A percentile compares a stretch with the other conserved stretches of the same genome.
phyloP scores from a whole-genome alignment of 2,888 invertebrate genomes.

The Physocephala rufipes region DNA sequence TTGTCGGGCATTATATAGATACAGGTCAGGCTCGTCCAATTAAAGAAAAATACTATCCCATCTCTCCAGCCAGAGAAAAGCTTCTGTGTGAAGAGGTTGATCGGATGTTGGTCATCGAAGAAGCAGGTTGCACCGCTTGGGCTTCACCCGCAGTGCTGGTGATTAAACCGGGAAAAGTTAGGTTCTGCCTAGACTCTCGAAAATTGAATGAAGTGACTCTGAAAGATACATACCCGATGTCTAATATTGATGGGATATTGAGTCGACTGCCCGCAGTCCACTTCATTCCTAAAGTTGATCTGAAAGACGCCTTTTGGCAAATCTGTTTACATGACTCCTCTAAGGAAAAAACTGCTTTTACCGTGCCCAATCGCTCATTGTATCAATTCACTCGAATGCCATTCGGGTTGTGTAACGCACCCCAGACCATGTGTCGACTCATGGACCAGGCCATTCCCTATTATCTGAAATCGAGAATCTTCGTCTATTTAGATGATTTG shows the following conservation, averaged over 20 bases:
- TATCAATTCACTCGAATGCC: conserved; percentile 37
- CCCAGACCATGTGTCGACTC: conserved; percentile 39
- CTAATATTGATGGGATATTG: conserved; percentile 39
- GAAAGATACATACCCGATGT: conserved; percentile 39
- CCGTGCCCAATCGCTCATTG: conserved; percentile 37
- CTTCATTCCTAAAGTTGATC: conserved; percentile 35
- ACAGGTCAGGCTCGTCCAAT: too few species aligned
- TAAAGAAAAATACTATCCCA: too few species aligned
- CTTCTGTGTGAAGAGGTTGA: too few species aligned
- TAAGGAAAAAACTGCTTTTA: conserved; percentile 37
- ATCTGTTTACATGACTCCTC: conserved; percentile 25
- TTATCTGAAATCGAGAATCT: conserved; percentile 34
- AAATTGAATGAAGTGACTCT: conserved; percentile 35
- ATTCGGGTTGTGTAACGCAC: conserved; percentile 35
- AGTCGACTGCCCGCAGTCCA: conserved; percentile 35
- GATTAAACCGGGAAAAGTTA: too few species aligned
- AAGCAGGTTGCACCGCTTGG: too few species aligned
- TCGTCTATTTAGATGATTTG: conserved; percentile 41
- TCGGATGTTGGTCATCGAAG: too few species aligned
- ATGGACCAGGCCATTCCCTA: conserved; percentile 42
- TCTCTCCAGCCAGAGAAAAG: too few species aligned
- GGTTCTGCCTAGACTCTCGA: too few species aligned
- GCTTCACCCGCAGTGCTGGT: too few species aligned
- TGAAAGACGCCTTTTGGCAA: conserved; percentile 37
- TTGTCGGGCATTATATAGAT: too few species aligned